Conservation (phyloP, 23 tunicate genomes). For the Ascidia mentula region DNA sequence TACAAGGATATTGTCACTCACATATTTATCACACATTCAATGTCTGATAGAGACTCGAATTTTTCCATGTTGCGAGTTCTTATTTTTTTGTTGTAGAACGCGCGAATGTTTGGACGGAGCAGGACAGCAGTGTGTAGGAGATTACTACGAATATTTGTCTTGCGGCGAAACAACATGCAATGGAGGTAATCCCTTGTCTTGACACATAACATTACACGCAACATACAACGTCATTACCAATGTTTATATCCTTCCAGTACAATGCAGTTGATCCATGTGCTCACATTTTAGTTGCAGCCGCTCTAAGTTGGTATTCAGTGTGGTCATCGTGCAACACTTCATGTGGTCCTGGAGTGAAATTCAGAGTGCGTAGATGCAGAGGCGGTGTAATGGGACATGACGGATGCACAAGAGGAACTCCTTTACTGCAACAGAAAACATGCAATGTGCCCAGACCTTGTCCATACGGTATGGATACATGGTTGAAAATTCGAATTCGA, state of each 20-base stretch:
- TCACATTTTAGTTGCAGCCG: neutral
- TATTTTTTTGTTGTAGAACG: conserved; percentile 6
- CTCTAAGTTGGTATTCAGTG: neutral
- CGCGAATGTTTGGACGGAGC: conserved; percentile 2
- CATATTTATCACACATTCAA: too few relatives aligned
- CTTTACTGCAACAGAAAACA: neutral
- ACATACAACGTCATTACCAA: too few relatives aligned
- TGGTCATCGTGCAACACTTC: conserved; percentile 26
- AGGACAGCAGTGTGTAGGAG: conserved; percentile 6
- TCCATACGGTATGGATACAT: neutral
- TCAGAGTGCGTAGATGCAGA: neutral
- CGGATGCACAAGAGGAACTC: neutral
- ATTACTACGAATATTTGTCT: conserved; percentile 4
- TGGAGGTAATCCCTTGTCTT: neutral
- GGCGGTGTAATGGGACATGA: neutral
- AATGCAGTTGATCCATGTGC: too few relatives aligned
- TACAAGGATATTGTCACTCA: too few relatives aligned
- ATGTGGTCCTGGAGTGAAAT: conserved; percentile 5
- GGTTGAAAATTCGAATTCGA: too few relatives aligned
- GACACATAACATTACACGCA: neutral
- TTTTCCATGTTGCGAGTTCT: neutral
- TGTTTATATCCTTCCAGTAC: too few relatives aligned
- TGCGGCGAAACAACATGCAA: conserved; percentile 7
- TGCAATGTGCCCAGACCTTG: neutral
- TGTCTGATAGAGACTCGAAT: too few relatives aligned